A percentile compares a stretch with the other conserved stretches of the same genome.
Evolutionary conservation across 2,797 vertebrate genomes (phyloP).

Genomic region (Enteromius argenteus): DNA sequence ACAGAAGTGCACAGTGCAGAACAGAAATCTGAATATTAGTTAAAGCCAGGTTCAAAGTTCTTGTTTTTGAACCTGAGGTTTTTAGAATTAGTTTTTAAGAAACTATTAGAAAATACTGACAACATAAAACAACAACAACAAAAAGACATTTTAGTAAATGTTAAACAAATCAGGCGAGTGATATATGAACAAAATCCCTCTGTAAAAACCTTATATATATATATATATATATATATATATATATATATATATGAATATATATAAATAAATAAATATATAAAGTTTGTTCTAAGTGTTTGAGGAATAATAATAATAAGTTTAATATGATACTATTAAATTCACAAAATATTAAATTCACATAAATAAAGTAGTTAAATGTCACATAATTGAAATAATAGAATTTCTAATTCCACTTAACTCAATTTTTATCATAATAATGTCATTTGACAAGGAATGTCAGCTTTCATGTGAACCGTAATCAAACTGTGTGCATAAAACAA

Average conservation of each 20-base stretch:
- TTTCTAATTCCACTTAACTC: background rate
- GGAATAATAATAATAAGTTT: background rate
- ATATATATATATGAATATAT: too few relatives aligned
- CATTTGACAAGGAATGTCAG: background rate
- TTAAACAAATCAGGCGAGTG: background rate
- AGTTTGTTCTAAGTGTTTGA: background rate
- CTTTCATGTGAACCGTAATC: slow-evolving; percentile 29
- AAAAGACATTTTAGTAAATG: background rate
- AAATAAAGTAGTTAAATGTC: background rate
- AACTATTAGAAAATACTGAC: background rate
- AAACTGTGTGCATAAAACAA: slow-evolving; percentile 43
- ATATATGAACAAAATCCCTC: background rate
- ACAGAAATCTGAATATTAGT: background rate
- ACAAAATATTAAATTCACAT: background rate
- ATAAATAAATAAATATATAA: background rate
- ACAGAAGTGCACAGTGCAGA: background rate
- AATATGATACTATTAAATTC: background rate
- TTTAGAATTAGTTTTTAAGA: background rate
- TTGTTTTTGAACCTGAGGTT: too few relatives aligned
- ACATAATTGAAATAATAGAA: background rate
- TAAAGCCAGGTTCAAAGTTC: background rate
- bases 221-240: background rate
- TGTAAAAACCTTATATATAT: too few relatives aligned
- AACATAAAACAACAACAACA: background rate
- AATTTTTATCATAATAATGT: background rate